Conservation (phyloP, 1,140 invertebrate genomes). For the Sitodiplosis mosellana region DNA sequence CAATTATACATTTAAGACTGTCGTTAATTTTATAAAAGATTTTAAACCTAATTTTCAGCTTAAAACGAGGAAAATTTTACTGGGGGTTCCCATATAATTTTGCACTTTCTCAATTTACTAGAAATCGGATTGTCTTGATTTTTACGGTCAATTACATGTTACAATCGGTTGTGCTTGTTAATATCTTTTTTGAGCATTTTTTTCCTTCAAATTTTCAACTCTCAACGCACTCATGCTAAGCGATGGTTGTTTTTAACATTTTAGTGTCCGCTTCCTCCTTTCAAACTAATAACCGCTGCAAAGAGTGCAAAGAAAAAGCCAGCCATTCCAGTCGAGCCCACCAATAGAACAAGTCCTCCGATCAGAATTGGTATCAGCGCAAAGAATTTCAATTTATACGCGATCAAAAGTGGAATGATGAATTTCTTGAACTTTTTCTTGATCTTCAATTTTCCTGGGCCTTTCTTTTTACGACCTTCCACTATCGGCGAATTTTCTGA, state of each 20-base stretch:
- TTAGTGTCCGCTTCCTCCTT: constrained; percentile 13
- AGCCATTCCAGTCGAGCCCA: constrained; percentile 53
- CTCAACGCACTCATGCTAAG: too few species aligned
- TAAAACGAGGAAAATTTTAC: too few species aligned
- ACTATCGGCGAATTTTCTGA: background rate
- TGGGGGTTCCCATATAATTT: too few species aligned
- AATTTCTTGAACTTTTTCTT: constrained; percentile 45
- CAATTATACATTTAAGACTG: constrained; percentile 8
- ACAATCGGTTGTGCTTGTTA: background rate
- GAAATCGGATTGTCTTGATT: too few species aligned
- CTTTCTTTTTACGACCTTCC: background rate
- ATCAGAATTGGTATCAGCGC: constrained; percentile 54
- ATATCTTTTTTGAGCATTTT: background rate
- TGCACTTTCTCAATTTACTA: background rate
- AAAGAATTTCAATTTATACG: constrained; percentile 68
- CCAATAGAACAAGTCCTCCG: constrained; percentile 48
- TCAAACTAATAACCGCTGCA: constrained; percentile 37
- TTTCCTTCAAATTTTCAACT: background rate
- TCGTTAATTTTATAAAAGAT: constrained; percentile 13
- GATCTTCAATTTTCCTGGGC: constrained; percentile 21
- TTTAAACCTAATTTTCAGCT: background rate
- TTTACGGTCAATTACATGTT: background rate
- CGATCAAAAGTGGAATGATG: constrained; percentile 51
- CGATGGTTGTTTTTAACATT: constrained; percentile 4
- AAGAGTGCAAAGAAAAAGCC: constrained; percentile 75